Conservation (phyloP, 30 jellyfish, hydroid and myxozoan genomes). For the Aurelia coerulea region DNA sequence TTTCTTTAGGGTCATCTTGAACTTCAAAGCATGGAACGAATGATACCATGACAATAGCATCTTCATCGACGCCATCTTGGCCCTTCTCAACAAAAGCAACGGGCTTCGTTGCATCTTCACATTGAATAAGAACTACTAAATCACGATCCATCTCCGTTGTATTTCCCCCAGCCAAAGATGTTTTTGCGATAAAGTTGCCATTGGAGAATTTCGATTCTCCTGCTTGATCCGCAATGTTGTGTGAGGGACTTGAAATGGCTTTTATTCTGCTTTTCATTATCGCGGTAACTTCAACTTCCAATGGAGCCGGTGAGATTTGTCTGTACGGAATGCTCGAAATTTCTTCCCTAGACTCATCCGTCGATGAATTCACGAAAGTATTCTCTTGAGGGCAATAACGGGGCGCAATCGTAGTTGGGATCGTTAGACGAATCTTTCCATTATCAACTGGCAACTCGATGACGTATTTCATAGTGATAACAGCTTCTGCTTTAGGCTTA, state of each 20-base stretch:
- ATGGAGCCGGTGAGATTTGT: background rate
- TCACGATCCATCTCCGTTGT: constrained; percentile 6
- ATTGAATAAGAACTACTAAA: background rate
- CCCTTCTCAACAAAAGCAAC: constrained; percentile 13
- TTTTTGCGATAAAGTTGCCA: background rate
- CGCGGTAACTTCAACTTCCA: background rate
- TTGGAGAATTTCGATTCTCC: background rate
- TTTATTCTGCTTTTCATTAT: background rate
- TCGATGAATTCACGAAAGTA: no score
- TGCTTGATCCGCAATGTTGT: background rate
- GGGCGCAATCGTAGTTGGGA: constrained; percentile 8
- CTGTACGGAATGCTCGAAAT: background rate
- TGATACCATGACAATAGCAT: constrained; percentile 16
- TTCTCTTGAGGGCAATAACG: constrained; percentile 1
- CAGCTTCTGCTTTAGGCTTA: background rate
- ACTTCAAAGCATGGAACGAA: background rate
- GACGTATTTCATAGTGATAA: background rate
- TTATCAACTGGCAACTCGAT: background rate
- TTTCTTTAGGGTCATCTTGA: constrained; percentile 7
- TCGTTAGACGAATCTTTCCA: constrained; percentile 1
- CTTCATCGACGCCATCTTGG: background rate
- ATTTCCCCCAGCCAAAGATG: background rate
- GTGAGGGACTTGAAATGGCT: background rate
- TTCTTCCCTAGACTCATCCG: background rate
- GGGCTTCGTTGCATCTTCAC: constrained; percentile 1